A percentile compares a stretch with the other conserved stretches of the same genome.
Conservation (phyloP, 1,140 invertebrate species). For the Neotoxoptera formosana region DNA sequence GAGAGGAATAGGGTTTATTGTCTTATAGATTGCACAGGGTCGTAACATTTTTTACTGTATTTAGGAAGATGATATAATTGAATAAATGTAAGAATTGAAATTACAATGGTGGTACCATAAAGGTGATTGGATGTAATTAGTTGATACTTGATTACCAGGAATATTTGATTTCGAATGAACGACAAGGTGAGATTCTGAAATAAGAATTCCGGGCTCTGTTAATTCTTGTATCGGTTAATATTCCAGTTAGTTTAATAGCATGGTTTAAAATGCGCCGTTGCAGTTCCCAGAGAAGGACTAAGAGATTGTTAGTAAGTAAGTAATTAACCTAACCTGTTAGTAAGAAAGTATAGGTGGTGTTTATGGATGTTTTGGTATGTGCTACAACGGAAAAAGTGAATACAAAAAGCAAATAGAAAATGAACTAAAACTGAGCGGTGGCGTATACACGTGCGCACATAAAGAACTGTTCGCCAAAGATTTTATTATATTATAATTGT, state of each 20-base stretch:
- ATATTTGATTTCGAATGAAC: not conserved
- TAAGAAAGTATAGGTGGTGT: not conserved
- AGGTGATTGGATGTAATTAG: not conserved
- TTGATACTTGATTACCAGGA: too few species aligned
- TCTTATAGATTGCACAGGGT: not conserved
- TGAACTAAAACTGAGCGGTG: not conserved
- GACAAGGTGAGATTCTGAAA: conserved; percentile 45
- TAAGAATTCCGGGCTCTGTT: too few species aligned
- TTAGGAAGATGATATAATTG: not conserved
- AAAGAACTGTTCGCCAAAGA: not conserved
- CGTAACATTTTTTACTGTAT: not conserved
- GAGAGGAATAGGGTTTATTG: not conserved
- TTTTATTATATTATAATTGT: not conserved
- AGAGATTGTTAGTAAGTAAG: too few species aligned
- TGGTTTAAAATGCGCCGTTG: too few species aligned
- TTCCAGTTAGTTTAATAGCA: too few species aligned
- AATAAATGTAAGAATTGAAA: not conserved
- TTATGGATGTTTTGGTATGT: not conserved
- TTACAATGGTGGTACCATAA: not conserved
- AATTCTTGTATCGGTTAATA: too few species aligned
- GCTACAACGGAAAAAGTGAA: not conserved
- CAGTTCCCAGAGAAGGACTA: not conserved
- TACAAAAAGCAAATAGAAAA: not conserved
- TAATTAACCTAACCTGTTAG: not conserved
- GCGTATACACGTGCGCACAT: too few species aligned